Conservation (phyloP, 2,113 vertebrate genomes). For the Sigmodon hispidus region DNA sequence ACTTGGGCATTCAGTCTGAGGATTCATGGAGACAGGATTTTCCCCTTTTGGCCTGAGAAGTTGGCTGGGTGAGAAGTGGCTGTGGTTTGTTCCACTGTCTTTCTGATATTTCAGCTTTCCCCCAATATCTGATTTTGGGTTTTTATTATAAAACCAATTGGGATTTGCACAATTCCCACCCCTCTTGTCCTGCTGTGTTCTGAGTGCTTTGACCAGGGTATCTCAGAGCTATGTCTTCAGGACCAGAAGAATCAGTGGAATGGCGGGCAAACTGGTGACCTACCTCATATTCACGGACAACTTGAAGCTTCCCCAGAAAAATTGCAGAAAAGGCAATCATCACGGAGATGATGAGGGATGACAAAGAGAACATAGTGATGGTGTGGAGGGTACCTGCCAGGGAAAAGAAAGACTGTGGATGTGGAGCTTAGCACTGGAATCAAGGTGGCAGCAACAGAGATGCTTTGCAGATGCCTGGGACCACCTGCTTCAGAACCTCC, state of each 20-base stretch:
- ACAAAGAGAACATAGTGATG: conserved; percentile 93
- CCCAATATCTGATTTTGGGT: no score
- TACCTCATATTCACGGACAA: conserved; percentile 91
- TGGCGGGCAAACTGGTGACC: conserved; percentile 58
- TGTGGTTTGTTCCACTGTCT: no score
- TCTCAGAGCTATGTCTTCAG: background rate
- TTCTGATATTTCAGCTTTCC: no score
- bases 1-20: no score
- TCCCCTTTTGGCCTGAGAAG: no score
- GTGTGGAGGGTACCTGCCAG: conserved; percentile 89
- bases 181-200: background rate
- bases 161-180: no score
- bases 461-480: background rate
- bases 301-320: conserved; percentile 91
- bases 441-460: background rate
- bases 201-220: background rate
- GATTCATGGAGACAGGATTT: no score
- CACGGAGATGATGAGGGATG: conserved; percentile 88
- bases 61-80: no score
- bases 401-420: conserved; percentile 23
- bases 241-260: accelerated
- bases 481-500: background rate
- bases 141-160: no score
- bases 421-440: accelerated
- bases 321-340: conserved; percentile 89